phyloP scores from a whole-genome alignment of 2,113 vertebrate species.

The Tonatia bakeri region DNA sequence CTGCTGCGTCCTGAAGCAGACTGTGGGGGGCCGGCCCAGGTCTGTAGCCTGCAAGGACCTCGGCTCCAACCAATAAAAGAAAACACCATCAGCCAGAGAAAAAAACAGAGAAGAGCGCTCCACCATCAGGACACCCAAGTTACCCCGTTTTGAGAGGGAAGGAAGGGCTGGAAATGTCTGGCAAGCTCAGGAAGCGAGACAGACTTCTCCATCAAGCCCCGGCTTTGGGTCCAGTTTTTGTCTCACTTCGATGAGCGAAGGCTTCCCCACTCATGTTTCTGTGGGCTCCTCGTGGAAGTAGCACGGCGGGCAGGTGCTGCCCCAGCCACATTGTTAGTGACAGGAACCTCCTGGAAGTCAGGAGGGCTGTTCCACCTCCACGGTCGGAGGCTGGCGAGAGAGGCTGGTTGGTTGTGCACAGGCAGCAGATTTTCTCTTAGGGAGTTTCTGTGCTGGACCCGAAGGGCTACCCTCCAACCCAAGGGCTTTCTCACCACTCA shows the following conservation, averaged over 20 bases:
- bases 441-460: neutral
- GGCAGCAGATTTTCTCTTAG: neutral
- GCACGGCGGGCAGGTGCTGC: neutral
- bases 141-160: constrained; percentile 22
- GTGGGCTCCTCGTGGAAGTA: neutral
- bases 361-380: neutral
- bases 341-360: neutral
- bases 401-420: neutral
- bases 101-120: neutral
- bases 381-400: neutral
- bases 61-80: neutral
- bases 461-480: neutral
- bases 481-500: neutral
- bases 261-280: neutral
- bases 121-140: neutral
- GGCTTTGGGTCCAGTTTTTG: neutral
- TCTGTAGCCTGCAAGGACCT: neutral
- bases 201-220: neutral
- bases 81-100: neutral
- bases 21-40: neutral
- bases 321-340: neutral
- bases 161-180: neutral
- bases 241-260: neutral
- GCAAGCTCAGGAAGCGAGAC: neutral
- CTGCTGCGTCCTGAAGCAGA: neutral